Conservation (phyloP, 2,888 invertebrate species). For the Salticus scenicus region DNA sequence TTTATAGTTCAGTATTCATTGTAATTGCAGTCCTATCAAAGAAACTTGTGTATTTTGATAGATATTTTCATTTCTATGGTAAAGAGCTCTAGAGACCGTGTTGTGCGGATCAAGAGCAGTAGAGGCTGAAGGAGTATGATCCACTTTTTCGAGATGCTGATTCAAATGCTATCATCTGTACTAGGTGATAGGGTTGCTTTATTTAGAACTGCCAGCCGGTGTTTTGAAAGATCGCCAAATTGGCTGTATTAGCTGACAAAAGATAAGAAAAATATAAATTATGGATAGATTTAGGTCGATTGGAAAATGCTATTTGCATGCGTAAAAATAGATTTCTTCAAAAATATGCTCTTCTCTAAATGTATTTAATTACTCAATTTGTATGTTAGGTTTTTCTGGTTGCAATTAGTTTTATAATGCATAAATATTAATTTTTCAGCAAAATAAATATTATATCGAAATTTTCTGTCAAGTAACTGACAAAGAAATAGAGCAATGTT, state of each 20-base stretch:
- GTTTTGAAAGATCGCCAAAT: slow-evolving; percentile 55
- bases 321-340: too few relatives aligned
- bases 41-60: not conserved
- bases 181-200: slow-evolving; percentile 60
- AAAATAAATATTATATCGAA: too few relatives aligned
- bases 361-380: too few relatives aligned
- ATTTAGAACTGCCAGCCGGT: slow-evolving; percentile 34
- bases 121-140: not conserved
- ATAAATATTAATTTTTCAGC: too few relatives aligned
- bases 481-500: too few relatives aligned
- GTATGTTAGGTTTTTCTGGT: too few relatives aligned
- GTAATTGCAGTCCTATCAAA: not conserved
- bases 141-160: slow-evolving; percentile 52
- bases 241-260: slow-evolving; percentile 21
- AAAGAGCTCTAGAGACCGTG: not conserved
- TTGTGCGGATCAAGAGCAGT: not conserved
- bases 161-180: slow-evolving; percentile 61
- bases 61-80: not conserved
- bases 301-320: too few relatives aligned
- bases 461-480: too few relatives aligned
- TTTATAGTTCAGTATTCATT: not conserved
- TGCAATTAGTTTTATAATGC: too few relatives aligned
- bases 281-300: too few relatives aligned
- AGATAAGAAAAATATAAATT: not conserved
- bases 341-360: too few relatives aligned